A percentile compares a stretch with the other conserved stretches of the same genome.
These are phyloP conservation scores for Antennarius striatus DNA, from an alignment of 2,113 vertebrate species.

Conservation along the genomic window DNA sequence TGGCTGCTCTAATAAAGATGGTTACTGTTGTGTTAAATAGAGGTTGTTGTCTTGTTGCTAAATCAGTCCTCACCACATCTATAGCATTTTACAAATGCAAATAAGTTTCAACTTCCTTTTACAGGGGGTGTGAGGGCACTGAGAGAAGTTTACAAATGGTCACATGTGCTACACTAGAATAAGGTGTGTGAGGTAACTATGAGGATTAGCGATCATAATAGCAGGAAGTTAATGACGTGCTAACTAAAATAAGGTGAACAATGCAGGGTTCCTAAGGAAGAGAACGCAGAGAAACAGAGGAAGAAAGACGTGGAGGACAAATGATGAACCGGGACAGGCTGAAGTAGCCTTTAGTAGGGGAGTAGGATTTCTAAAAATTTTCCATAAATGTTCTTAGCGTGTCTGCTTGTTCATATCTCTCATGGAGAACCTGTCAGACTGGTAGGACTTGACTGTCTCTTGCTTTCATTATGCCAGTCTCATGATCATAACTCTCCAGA, in stretches of 20 bases:
- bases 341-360: background rate
- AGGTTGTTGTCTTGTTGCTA: slow-evolving; percentile 7
- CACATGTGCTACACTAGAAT: no score
- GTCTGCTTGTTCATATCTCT: background rate
- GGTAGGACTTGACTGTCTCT: slow-evolving; percentile 17
- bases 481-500: slow-evolving; percentile 12
- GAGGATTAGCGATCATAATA: background rate
- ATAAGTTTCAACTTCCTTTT: background rate
- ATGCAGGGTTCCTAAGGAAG: background rate
- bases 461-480: background rate
- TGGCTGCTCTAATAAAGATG: background rate
- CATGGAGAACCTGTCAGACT: slow-evolving; percentile 40
- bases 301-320: background rate
- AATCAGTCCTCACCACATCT: slow-evolving; percentile 19
- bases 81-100: background rate
- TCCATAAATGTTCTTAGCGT: background rate
- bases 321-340: background rate
- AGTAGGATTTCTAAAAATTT: background rate
- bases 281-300: background rate
- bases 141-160: background rate
- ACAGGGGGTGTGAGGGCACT: background rate
- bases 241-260: background rate
- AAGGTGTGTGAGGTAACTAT: no score
- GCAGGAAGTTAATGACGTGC: background rate
- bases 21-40: no score